phyloP scores from a whole-genome alignment of 92 coral and sea anemone species.

The Siderastrea radians region DNA sequence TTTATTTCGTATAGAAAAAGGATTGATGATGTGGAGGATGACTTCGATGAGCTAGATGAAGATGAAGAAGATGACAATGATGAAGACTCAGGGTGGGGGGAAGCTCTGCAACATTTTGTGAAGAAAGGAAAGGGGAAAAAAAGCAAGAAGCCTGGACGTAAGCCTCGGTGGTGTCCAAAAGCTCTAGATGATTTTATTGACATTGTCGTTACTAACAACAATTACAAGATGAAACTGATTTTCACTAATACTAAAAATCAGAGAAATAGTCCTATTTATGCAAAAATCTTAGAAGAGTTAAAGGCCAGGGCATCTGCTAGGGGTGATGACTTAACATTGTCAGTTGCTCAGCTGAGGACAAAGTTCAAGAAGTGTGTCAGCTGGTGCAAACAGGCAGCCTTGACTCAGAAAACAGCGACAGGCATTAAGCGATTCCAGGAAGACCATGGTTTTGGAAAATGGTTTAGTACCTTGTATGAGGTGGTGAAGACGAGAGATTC shows the following conservation, averaged over 20 bases:
- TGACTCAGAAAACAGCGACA: constrained; percentile 48
- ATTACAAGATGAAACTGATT: constrained; percentile 46
- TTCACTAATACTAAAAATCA: constrained; percentile 52
- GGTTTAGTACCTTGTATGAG: constrained; percentile 46
- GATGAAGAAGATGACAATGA: neutral
- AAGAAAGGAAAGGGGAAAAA: constrained; percentile 39
- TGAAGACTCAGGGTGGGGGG: neutral
- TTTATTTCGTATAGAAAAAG: neutral
- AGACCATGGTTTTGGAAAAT: constrained; percentile 57
- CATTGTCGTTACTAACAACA: constrained; percentile 31
- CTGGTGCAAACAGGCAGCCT: constrained; percentile 56
- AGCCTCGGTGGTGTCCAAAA: constrained; percentile 40
- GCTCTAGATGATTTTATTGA: constrained; percentile 53
- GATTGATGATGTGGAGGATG: neutral
- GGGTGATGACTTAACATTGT: constrained; percentile 24
- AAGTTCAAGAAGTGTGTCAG: constrained; percentile 58
- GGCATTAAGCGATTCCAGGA: constrained; percentile 62
- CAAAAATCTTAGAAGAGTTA: constrained; percentile 32
- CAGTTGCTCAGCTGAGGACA: constrained; percentile 30
- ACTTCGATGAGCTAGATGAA: neutral
- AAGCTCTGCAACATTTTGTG: neutral
- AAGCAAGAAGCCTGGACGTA: constrained; percentile 58
- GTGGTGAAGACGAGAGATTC: constrained; percentile 58
- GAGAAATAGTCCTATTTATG: constrained; percentile 44
- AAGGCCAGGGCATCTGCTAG: constrained; percentile 35